A percentile compares a stretch with the other conserved stretches of the same genome.
Evolutionary conservation across 1,140 invertebrate species (phyloP).

Genomic region (Lasioglossum baleicum): DNA sequence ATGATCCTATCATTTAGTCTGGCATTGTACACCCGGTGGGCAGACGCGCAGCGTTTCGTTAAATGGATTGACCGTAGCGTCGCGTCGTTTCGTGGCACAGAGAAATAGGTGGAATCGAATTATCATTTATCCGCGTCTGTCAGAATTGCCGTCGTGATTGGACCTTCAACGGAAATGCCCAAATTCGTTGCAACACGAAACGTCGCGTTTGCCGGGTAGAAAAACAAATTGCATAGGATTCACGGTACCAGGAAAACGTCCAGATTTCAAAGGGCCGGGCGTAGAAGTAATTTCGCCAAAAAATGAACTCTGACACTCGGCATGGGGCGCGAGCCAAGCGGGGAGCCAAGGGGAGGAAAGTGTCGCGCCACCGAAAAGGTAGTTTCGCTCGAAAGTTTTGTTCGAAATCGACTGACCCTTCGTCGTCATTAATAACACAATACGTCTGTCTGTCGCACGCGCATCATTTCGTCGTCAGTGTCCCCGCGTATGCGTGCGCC

Average conservation of each 20-base stretch:
- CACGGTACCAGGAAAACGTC: neutral
- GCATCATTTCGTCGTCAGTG: constrained; percentile 11
- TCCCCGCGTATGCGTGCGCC: neutral
- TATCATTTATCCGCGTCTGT: neutral
- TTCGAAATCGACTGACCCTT: constrained; percentile 12
- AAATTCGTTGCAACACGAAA: neutral
- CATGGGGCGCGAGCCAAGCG: constrained; percentile 10
- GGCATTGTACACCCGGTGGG: neutral
- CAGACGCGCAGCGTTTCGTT: neutral
- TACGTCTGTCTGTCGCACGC: constrained; percentile 22
- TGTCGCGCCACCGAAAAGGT: neutral
- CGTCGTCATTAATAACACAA: constrained; percentile 46
- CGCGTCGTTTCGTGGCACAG: too few species aligned
- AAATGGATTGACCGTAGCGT: neutral
- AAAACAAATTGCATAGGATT: constrained; percentile 12
- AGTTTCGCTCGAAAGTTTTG: constrained; percentile 11
- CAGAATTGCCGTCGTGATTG: neutral
- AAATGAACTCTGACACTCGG: constrained; percentile 43
- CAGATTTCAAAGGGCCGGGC: neutral
- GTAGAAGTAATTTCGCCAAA: neutral
- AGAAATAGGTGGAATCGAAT: neutral
- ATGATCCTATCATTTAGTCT: too few species aligned
- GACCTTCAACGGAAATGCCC: neutral
- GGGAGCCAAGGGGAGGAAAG: too few species aligned
- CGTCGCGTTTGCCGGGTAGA: neutral